Evolutionary conservation across 2,113 vertebrate species (phyloP), one percentile per base, ranked within the genome.

Genomic region (Zapus hudsonius): DNA sequence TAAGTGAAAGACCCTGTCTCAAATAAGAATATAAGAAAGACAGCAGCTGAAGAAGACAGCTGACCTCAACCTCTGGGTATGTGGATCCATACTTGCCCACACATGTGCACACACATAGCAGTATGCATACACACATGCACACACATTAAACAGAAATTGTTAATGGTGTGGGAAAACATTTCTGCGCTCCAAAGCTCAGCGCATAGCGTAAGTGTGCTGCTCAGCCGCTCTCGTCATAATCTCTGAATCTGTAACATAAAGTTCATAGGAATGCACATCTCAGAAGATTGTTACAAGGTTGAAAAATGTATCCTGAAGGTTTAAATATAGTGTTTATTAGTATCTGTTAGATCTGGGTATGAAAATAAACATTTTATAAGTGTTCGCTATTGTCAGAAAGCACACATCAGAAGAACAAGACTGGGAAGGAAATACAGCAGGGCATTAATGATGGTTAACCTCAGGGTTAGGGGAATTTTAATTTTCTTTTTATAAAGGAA

Each of bases 401-500:
- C 29, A 17, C 8, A 2, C 47, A 17, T 61, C 52, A 36, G 82
- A 36, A 84, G 42, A 64, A 44, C 2, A 76, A 73, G 67, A 67
- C 27, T 22, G 15, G n/a, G 52, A 63, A 66, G 57, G 66, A 87
- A 79, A 40, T 44, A 47, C 7, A 44, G 29, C 27, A 38, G 47
- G 40, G 70, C 64, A 6, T 64, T 70, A 74, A 42, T 52, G 29
- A 72, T 33, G 33, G 47, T 29, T 80, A 23, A 70, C 64, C 36
- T 70, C 13, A 25, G 29, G 57, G 87, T 80, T 52, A 52, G 0
- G 69, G 79, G 23, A 59, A 31, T 44, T 81, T 90, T 57, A 31
- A 73, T 36, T 82, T 82, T 87, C 25, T 40, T 90, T 90, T 81
- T 81, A 69, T 79, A 88, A 55, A 94, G n/a, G 40, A 52, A 81